Evolutionary conservation across 2,888 invertebrate species (phyloP), one percentile per base, ranked within the genome.

Genomic region (Phalera bucephala): DNA sequence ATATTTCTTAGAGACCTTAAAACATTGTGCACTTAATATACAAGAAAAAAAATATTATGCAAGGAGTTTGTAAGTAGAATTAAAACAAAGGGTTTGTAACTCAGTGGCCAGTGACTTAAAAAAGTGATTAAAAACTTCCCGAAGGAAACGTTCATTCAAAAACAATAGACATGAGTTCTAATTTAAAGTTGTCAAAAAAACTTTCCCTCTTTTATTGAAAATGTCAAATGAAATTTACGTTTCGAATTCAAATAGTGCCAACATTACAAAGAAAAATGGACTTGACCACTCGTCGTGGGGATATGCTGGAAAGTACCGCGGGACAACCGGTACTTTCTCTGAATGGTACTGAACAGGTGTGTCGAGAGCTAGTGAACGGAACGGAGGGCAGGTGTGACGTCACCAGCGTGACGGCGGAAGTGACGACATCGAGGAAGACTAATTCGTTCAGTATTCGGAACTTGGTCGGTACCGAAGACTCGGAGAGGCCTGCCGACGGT

Each of bases 241-340:
- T 65, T 50, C 37, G 42, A 54, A 50, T 59, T 52, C 28, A 40
- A 60, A 61, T 44, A 19, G 19, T 19, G 19, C 6, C 6, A 28
- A 45, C 43, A 39, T 28, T 25, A 30, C 23, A 52, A 48, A 52
- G 52, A 66, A 82, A 80, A 64, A 89, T 89, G 89, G 89, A 89
- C 83, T 74, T 89, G 76, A 87, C 88, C 13, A 89, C 87, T 46
- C 85, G 89, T 44, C 80, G 88, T 25, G 79, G 74, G 53, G 85
- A 82, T 25, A 49, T 70, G 50, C 61, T 71, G 57, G 82, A 73
- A 11, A 63, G 59, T 37, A 53, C 53, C 19, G 61, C 53, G 40
- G 44, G 54, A 36, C 64, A 62, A 30, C 33, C 49, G 38, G 56
- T 67, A 41, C 51, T 70, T 42, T 41, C 52, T 21, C 33, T 70